Conservation (phyloP, 2,888 invertebrate genomes). For the Chalcosyrphus nemorum region DNA sequence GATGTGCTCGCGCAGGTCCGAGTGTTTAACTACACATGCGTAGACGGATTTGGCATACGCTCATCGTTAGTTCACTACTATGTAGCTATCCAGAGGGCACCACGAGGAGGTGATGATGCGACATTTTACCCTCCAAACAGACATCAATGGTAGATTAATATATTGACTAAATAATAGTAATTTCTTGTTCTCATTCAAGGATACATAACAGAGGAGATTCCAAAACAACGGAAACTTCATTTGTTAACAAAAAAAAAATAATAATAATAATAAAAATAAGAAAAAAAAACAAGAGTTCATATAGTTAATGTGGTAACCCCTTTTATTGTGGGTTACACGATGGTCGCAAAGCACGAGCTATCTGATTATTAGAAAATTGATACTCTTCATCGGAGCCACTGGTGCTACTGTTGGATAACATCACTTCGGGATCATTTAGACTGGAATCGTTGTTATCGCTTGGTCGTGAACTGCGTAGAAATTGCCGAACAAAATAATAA, state of each 20-base stretch:
- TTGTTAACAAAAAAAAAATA: background rate
- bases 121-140: no score
- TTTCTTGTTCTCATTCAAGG: conserved; percentile 9
- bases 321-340: conserved; percentile 61
- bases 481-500: conserved; percentile 78
- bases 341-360: conserved; percentile 57
- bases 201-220: conserved; percentile 3
- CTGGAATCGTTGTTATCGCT: conserved; percentile 56
- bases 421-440: conserved; percentile 50
- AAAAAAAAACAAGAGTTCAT: no score
- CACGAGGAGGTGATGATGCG: no score
- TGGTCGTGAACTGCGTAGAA: conserved; percentile 75
- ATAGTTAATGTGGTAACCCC: no score
- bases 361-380: conserved; percentile 56
- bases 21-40: no score
- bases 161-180: conserved; percentile 39
- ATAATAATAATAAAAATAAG: no score
- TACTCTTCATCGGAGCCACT: conserved; percentile 65
- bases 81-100: no score
- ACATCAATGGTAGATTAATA: conserved; percentile 1
- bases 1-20: no score
- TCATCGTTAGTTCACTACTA: no score
- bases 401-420: conserved; percentile 18
- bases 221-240: conserved; percentile 3
- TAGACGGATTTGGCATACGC: no score